These are phyloP conservation scores for Nasonia oneida DNA, from an alignment of 2,888 invertebrate species.

Conservation along the genomic window DNA sequence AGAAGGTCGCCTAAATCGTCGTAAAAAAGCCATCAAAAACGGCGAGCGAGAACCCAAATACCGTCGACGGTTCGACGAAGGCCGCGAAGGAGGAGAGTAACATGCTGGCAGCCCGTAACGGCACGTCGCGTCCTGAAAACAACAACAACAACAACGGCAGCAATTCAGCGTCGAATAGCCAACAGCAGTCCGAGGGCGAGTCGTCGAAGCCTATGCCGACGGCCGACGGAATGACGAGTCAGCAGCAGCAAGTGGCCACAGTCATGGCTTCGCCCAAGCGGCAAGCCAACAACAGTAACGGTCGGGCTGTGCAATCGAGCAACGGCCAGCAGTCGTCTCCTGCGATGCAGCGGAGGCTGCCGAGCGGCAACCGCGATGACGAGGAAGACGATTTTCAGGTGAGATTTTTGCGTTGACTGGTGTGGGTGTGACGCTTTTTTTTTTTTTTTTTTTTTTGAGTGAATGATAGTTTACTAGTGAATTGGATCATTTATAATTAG, in stretches of 20 bases:
- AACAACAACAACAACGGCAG: slow-evolving; percentile 52
- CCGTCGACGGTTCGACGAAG: not conserved
- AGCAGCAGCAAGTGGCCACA: slow-evolving; percentile 1
- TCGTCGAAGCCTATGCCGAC: slow-evolving; percentile 9
- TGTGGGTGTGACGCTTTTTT: too few species aligned
- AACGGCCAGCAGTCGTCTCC: slow-evolving; percentile 42
- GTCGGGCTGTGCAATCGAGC: not conserved
- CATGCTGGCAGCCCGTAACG: slow-evolving; percentile 73
- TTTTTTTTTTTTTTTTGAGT: too few species aligned
- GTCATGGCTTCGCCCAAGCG: slow-evolving; percentile 37
- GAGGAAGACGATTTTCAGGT: slow-evolving; percentile 49
- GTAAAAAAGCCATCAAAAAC: not conserved
- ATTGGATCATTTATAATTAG: too few species aligned
- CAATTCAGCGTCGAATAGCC: not conserved
- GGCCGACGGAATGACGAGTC: slow-evolving; percentile 2
- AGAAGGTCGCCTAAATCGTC: not conserved
- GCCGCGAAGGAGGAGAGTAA: slow-evolving; percentile 54
- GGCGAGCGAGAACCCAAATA: not conserved
- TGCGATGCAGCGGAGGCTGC: slow-evolving; percentile 4
- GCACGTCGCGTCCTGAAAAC: slow-evolving; percentile 64
- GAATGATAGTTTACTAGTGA: too few species aligned
- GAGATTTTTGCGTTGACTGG: not conserved
- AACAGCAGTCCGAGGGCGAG: slow-evolving; percentile 37
- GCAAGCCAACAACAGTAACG: slow-evolving; percentile 19
- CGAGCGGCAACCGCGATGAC: not conserved